Percentiles rank a stretch among this genome's conserved stretches.
Evolutionary conservation across 2,888 invertebrate species (phyloP).

Genomic region (Mesopsocus fuscifrons): DNA sequence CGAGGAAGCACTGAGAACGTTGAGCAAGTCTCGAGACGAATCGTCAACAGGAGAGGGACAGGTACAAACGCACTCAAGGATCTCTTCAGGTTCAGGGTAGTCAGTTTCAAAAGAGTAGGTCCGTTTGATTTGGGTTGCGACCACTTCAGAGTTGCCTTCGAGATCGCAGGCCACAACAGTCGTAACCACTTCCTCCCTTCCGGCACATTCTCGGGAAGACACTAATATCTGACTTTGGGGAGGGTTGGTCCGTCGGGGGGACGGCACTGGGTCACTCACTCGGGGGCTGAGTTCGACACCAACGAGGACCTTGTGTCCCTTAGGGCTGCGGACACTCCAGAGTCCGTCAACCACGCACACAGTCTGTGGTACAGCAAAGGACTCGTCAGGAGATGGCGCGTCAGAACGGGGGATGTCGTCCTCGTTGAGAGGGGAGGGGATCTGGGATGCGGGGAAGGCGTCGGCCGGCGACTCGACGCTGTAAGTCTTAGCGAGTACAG

Average conservation of each 20-base stretch:
- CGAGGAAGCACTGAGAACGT: neutral
- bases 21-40: neutral
- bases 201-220: neutral
- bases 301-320: slow-evolving; percentile 3
- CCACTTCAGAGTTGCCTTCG: neutral
- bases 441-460: slow-evolving; percentile 2
- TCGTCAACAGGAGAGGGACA: neutral
- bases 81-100: neutral
- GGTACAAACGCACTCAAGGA: neutral
- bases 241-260: neutral
- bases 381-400: neutral
- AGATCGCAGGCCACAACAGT: neutral
- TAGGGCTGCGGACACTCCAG: slow-evolving; percentile 5
- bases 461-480: neutral
- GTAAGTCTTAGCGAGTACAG: neutral
- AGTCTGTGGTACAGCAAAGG: neutral
- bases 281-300: slow-evolving; percentile 8
- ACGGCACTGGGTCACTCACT: neutral
- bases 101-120: slow-evolving; percentile 1
- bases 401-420: slow-evolving; percentile 1
- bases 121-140: slow-evolving; percentile 1
- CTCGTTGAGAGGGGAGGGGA: slow-evolving; percentile 8
- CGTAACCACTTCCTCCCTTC: neutral
- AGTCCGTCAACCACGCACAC: slow-evolving; percentile 8
- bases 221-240: neutral